Conservation (phyloP, 2,888 invertebrate genomes). For the Bruchidius siliquastri region DNA sequence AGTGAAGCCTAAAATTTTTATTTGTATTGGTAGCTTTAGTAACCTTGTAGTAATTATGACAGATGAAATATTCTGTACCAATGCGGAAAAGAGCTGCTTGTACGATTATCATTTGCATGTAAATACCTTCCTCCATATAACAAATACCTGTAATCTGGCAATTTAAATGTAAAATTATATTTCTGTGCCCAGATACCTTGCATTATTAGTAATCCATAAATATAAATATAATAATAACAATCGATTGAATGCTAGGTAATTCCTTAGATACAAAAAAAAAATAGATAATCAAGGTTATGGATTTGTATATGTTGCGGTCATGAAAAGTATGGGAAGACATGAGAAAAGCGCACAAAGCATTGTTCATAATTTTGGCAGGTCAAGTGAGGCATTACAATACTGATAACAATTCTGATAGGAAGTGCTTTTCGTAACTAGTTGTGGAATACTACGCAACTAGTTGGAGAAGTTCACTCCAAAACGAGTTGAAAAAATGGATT, state of each 20-base stretch:
- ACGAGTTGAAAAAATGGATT: no score
- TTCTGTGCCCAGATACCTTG: not conserved
- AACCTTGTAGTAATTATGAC: no score
- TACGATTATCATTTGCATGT: not conserved
- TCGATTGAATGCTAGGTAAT: not conserved
- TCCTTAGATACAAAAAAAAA: not conserved
- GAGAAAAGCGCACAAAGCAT: no score
- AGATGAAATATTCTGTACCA: not conserved
- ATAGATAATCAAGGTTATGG: not conserved
- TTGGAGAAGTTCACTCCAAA: no score
- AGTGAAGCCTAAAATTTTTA: no score
- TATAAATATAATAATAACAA: not conserved
- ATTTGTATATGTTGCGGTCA: not conserved
- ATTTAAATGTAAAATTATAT: not conserved
- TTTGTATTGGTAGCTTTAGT: no score
- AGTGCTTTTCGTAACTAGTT: no score
- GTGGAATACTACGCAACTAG: no score
- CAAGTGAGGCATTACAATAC: no score
- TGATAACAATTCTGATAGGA: no score
- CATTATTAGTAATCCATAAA: not conserved
- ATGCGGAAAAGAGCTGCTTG: not conserved
- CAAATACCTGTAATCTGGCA: not conserved
- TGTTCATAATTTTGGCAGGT: no score
- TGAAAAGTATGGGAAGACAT: no score
- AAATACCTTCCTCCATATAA: not conserved